phyloP scores from a whole-genome alignment of 2,888 invertebrate species.

The Cistogaster globosa region DNA sequence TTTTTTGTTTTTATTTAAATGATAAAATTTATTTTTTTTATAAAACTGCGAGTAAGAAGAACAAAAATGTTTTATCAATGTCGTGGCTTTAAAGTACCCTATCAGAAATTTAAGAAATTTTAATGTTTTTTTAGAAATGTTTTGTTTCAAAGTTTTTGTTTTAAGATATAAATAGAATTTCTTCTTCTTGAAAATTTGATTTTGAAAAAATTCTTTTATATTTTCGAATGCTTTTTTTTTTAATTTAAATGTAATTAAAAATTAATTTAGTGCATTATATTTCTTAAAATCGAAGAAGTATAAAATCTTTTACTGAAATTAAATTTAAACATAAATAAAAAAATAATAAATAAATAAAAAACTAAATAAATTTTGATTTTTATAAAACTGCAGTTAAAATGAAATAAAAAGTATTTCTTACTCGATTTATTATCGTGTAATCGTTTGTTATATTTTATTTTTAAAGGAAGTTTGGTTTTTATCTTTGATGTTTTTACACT shows the following conservation, averaged over 20 bases:
- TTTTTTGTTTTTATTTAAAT: constrained; percentile 14
- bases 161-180: too few relatives aligned
- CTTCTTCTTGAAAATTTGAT: too few relatives aligned
- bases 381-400: background rate
- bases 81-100: background rate
- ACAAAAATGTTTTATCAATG: constrained; percentile 15
- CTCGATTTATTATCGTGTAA: background rate
- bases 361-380: background rate
- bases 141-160: too few relatives aligned
- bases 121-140: too few relatives aligned
- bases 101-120: background rate
- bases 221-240: too few relatives aligned
- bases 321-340: too few relatives aligned
- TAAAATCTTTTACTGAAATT: too few relatives aligned
- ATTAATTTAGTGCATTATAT: too few relatives aligned
- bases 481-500: constrained; percentile 9
- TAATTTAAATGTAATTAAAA: too few relatives aligned
- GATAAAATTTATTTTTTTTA: constrained; percentile 20
- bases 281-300: too few relatives aligned
- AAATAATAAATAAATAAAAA: too few relatives aligned
- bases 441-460: background rate
- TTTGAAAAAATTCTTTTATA: too few relatives aligned
- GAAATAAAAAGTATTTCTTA: background rate
- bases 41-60: constrained; percentile 5
- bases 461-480: constrained; percentile 21